Conservation (phyloP, 1,140 invertebrate species). For the Drosophila lacertosa region DNA sequence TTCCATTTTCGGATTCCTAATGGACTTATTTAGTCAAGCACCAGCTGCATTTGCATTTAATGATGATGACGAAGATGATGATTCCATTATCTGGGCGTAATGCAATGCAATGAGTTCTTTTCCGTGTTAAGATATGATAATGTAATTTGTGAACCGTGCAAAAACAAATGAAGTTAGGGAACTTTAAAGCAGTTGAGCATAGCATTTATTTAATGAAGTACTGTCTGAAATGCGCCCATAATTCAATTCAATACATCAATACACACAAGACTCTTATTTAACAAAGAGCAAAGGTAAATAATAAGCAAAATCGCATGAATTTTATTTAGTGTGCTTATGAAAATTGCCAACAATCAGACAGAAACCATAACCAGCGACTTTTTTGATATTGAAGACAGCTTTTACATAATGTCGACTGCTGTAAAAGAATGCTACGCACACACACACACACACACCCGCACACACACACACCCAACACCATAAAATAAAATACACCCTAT, state of each 20-base stretch:
- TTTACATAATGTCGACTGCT: conserved; percentile 40
- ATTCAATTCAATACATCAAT: neutral
- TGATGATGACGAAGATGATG: conserved; percentile 14
- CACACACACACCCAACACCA: conserved; percentile 39
- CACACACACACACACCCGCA: no score
- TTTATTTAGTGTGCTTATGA: conserved; percentile 74
- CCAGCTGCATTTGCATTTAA: conserved; percentile 66
- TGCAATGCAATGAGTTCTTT: conserved; percentile 15
- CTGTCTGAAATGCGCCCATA: no score
- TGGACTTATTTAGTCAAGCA: conserved; percentile 59
- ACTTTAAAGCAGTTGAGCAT: neutral
- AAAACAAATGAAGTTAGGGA: neutral
- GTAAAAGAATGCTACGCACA: conserved; percentile 4
- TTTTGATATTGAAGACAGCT: conserved; percentile 46
- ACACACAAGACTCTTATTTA: neutral
- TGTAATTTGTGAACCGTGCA: conserved; percentile 9
- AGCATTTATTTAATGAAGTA: neutral
- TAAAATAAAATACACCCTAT: conserved; percentile 80
- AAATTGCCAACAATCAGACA: conserved; percentile 80
- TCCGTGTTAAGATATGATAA: conserved; percentile 9
- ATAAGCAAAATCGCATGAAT: conserved; percentile 52
- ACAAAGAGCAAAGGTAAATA: conserved; percentile 53
- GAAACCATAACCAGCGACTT: conserved; percentile 62
- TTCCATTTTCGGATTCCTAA: conserved; percentile 29
- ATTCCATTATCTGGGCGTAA: conserved; percentile 8